Evolutionary conservation across 2,797 vertebrate species (phyloP).

Genomic region (Bryconaethiops microstoma): DNA sequence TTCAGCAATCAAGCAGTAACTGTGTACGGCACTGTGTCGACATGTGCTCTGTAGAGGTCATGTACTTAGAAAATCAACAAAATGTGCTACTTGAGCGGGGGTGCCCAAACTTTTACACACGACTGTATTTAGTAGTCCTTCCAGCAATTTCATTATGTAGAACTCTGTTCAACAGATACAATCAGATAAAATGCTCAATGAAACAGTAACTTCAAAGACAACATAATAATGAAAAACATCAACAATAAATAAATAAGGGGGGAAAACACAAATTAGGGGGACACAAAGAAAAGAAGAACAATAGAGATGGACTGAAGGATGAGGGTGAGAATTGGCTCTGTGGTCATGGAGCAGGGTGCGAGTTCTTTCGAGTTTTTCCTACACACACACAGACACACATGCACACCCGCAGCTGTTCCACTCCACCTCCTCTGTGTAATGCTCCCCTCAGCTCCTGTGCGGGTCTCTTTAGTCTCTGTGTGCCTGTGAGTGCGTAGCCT

Average conservation of each 20-base stretch:
- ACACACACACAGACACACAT: neutral
- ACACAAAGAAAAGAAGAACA: constrained; percentile 51
- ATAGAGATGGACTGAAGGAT: constrained; percentile 52
- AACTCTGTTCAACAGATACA: constrained; percentile 84
- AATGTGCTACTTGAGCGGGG: no score
- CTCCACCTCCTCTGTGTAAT: neutral
- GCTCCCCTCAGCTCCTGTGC: no score
- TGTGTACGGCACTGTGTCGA: no score
- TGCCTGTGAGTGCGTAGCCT: neutral
- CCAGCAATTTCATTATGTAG: constrained; percentile 71
- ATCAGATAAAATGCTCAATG: constrained; percentile 75
- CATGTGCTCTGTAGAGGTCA: no score
- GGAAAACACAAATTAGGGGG: constrained; percentile 60
- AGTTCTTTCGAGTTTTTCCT: neutral
- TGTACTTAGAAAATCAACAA: no score
- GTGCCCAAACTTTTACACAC: no score
- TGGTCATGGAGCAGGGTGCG: constrained; percentile 46
- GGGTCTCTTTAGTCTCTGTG: neutral
- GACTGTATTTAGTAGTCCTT: constrained; percentile 55
- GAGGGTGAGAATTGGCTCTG: constrained; percentile 43
- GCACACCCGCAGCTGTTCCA: constrained; percentile 2
- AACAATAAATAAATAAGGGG: constrained; percentile 83
- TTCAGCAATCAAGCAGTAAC: no score
- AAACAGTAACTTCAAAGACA: constrained; percentile 72
- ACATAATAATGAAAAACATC: constrained; percentile 63